phyloP scores from a whole-genome alignment of 2,797 vertebrate species.

The Microctenopoma stevenorrisi region DNA sequence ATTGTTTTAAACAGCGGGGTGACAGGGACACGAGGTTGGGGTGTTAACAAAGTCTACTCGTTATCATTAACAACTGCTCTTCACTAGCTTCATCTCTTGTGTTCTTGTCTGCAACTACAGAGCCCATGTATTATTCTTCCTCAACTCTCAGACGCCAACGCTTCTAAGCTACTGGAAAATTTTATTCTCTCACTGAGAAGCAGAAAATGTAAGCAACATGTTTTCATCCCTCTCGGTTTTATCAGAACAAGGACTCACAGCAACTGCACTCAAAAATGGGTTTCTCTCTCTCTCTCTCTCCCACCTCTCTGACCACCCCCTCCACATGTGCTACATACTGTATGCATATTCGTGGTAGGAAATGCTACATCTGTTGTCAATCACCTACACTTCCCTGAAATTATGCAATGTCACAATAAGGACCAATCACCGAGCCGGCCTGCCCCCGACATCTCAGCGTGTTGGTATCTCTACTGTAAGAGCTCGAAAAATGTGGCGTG shows the following conservation, averaged over 20 bases:
- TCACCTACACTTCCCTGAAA: constrained; percentile 55
- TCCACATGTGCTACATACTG: constrained; percentile 48
- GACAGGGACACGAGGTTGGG: constrained; percentile 15
- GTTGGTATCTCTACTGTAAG: constrained; percentile 22
- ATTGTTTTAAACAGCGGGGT: constrained; percentile 7
- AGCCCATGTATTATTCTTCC: constrained; percentile 11
- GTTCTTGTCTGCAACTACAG: constrained; percentile 6
- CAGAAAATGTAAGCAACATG: constrained; percentile 5
- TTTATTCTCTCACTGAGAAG: background rate
- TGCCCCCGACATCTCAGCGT: background rate
- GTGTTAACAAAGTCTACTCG: constrained; percentile 22
- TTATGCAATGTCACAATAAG: constrained; percentile 73
- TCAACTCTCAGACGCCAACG: background rate
- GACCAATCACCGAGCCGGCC: constrained; percentile 42
- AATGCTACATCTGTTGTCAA: constrained; percentile 73
- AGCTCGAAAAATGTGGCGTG: background rate
- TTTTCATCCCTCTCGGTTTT: constrained; percentile 27
- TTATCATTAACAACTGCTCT: constrained; percentile 33
- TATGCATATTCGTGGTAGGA: constrained; percentile 60
- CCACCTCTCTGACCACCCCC: constrained; percentile 13
- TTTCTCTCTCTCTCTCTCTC: constrained; percentile 58
- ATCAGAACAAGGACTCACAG: constrained; percentile 17
- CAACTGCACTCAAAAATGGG: constrained; percentile 42
- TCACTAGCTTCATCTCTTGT: constrained; percentile 12
- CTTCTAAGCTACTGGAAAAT: constrained; percentile 24